A percentile compares a stretch with the other conserved stretches of the same genome.
Evolutionary conservation across 1,140 invertebrate species (phyloP).

Genomic region (Carcinoscorpius rotundicauda): DNA sequence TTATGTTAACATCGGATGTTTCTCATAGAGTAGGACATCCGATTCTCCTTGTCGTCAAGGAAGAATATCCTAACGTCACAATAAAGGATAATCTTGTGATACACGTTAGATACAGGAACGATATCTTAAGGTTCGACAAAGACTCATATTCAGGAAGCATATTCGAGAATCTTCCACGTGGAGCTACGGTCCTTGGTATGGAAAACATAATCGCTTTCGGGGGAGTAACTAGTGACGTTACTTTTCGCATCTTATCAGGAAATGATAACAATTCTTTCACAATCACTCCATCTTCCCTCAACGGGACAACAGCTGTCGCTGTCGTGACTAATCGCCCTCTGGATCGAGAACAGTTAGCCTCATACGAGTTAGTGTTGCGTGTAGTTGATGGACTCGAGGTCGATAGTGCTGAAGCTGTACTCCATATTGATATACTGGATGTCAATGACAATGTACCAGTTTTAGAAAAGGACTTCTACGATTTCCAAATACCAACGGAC

Average conservation of each 20-base stretch:
- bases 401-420: conserved; percentile 55
- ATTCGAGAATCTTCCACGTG: conserved; percentile 54
- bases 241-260: conserved; percentile 61
- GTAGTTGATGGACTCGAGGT: conserved; percentile 57
- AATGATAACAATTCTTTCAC: conserved; percentile 22
- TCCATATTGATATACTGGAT: conserved; percentile 60
- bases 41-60: conserved; percentile 62
- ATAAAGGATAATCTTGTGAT: conserved; percentile 64
- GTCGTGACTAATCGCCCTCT: conserved; percentile 56
- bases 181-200: conserved; percentile 51
- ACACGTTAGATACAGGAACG: conserved; percentile 62
- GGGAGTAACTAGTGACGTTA: conserved; percentile 47
- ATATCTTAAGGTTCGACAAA: conserved; percentile 61
- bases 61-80: conserved; percentile 61
- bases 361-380: conserved; percentile 56
- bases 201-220: conserved; percentile 32
- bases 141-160: conserved; percentile 51
- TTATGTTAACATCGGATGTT: conserved; percentile 77
- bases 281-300: conserved; percentile 42
- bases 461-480: conserved; percentile 61
- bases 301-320: conserved; percentile 33
- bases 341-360: conserved; percentile 54
- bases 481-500: conserved; percentile 53
- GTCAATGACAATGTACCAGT: conserved; percentile 82
- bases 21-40: conserved; percentile 62